Evolutionary conservation across 2,888 invertebrate species (phyloP).

Genomic region (Neocrepidodera transversa): DNA sequence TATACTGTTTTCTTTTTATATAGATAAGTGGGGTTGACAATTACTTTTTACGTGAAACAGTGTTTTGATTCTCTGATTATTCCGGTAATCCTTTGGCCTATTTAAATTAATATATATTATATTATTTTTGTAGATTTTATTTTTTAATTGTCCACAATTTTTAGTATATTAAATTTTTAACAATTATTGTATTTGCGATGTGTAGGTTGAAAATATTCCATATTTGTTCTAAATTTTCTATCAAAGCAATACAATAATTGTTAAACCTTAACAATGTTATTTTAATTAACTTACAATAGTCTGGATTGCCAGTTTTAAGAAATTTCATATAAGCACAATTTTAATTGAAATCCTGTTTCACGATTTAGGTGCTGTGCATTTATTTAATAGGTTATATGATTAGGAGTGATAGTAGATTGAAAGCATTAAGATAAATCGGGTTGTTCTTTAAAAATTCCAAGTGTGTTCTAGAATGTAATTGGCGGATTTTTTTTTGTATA

Average conservation of each 20-base stretch:
- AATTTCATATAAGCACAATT: constrained; percentile 4
- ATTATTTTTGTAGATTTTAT: too few species aligned
- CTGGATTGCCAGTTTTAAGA: too few species aligned
- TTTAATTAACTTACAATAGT: too few species aligned
- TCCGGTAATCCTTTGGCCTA: not conserved
- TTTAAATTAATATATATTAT: constrained; percentile 2
- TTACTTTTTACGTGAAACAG: constrained; percentile 34
- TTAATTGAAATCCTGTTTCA: constrained; percentile 39
- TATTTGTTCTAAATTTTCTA: too few species aligned
- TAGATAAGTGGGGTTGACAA: constrained; percentile 38
- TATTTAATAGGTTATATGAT: constrained; percentile 29
- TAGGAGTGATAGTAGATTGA: constrained; percentile 25
- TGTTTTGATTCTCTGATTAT: constrained; percentile 22
- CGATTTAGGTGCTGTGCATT: constrained; percentile 51
- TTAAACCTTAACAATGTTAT: too few species aligned
- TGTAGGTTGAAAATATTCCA: too few species aligned
- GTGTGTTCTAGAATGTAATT: constrained; percentile 30
- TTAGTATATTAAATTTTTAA: too few species aligned
- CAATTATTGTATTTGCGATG: too few species aligned
- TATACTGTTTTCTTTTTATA: constrained; percentile 39
- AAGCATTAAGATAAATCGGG: constrained; percentile 22
- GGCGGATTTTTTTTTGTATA: constrained; percentile 11
- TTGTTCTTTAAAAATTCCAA: constrained; percentile 31
- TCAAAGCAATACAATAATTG: too few species aligned
- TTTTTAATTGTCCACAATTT: too few species aligned